Base-by-base conservation (phyloP, 2,113 vertebrate genomes). In the Coturnix japonica region DNA sequence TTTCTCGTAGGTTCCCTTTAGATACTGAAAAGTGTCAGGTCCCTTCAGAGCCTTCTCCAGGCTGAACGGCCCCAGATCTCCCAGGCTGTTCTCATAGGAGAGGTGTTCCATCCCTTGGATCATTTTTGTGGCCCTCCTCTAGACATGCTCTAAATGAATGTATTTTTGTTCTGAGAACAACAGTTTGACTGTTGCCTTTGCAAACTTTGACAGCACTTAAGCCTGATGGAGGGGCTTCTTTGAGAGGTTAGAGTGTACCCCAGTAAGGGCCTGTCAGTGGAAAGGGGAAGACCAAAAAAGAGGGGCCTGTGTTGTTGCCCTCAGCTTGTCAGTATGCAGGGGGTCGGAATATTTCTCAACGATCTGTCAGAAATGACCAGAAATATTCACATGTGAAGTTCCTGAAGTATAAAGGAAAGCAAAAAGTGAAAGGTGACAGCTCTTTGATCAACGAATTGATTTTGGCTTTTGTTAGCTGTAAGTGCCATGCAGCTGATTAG, bases 241-340 rank as follows among this genome's bases (percentile, higher is more conserved):
- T 39, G 22, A 31, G 25, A 74, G 66, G 37, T 51, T 8, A 20
- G 53, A 25, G 33, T 63, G 30, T 49, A 30, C 4, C 5, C 10
- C 6, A 4, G 15, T 39, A 2, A 78, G 47, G 6, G 35, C 13
- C 7, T 14, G 0, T 51, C 7, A 17, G 0, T 56, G 51, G 59
- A 51, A 77, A 53, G 72, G 25, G 15, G 17, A 63, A 71, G 4
- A 12, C 13, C 10, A 61, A 56, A 60, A 47, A 35, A 8, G 12
- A 22, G 9, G 60, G 31, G 8, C 14, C 53, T 7, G 51, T 57
- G 21, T 25, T 61, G 43, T 59, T 65, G 15, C 37, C 84, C 16
- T 51, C 2, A 51, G 1, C 8, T 60, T 89, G 56, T 5, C 44
- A 76, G 0, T 59, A 37, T 89, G 54, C 10, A 33, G 26, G 7